Conservation (phyloP, 2,113 vertebrate species). For the Phocoena phocoena region DNA sequence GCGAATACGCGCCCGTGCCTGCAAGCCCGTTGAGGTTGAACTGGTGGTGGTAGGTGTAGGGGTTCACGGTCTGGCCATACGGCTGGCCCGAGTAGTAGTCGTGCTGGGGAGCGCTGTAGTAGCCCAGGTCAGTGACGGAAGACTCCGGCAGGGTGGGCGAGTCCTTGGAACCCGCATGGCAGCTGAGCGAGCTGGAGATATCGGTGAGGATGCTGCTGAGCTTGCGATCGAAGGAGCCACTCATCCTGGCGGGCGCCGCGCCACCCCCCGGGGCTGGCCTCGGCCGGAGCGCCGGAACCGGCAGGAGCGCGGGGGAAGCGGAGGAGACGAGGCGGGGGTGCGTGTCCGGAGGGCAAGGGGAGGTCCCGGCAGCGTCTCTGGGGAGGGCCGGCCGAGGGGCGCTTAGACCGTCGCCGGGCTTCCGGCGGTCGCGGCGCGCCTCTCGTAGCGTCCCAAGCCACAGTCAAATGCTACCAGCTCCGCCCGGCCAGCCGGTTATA, state of each 20-base stretch:
- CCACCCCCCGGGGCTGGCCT: constrained; percentile 70
- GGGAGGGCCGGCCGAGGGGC: constrained; percentile 56
- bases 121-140: constrained; percentile 96
- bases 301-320: not conserved
- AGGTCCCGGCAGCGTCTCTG: constrained; percentile 12
- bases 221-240: constrained; percentile 96
- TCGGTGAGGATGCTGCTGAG: constrained; percentile 95
- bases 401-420: constrained; percentile 52
- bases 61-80: constrained; percentile 91
- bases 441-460: constrained; percentile 71
- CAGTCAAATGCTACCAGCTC: constrained; percentile 76
- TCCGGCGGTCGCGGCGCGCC: constrained; percentile 50
- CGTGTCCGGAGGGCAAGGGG: constrained; percentile 10
- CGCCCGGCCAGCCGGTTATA: constrained; percentile 83
- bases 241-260: constrained; percentile 86
- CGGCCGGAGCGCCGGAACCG: constrained; percentile 25
- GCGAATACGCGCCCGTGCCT: constrained; percentile 90
- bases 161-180: constrained; percentile 96
- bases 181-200: constrained; percentile 95
- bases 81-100: constrained; percentile 92
- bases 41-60: constrained; percentile 92
- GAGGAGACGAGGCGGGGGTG: constrained; percentile 8
- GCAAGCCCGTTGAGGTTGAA: constrained; percentile 94
- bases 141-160: constrained; percentile 97
- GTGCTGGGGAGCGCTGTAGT: constrained; percentile 94